These are phyloP conservation scores for Leuciscus waleckii DNA, from an alignment of 2,797 vertebrate genomes.

Conservation along the genomic window DNA sequence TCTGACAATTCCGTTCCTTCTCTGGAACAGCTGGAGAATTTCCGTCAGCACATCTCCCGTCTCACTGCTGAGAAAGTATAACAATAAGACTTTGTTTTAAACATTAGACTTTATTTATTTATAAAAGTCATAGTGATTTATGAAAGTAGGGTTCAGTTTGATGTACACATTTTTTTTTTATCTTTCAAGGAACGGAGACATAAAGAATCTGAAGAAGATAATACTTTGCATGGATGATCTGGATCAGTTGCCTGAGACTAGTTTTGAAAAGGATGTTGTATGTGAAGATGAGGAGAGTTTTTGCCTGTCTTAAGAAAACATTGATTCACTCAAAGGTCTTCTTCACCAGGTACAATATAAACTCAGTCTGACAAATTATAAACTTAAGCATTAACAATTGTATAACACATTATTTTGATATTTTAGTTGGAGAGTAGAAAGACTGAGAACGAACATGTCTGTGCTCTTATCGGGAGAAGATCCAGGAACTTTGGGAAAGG, in stretches of 20 bases:
- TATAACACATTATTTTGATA: slow-evolving; percentile 1
- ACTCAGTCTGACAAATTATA: background rate
- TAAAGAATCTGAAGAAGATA: slow-evolving; percentile 85
- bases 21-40: slow-evolving; percentile 82
- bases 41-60: slow-evolving; percentile 78
- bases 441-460: slow-evolving; percentile 79
- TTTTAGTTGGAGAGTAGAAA: slow-evolving; percentile 84
- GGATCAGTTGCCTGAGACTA: slow-evolving; percentile 87
- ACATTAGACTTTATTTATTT: background rate
- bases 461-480: slow-evolving; percentile 78
- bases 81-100: background rate
- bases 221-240: slow-evolving; percentile 87
- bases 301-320: slow-evolving; percentile 88
- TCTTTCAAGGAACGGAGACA: slow-evolving; percentile 76
- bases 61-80: slow-evolving; percentile 85
- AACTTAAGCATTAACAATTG: background rate
- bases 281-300: slow-evolving; percentile 88
- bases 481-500: slow-evolving; percentile 85
- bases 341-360: slow-evolving; percentile 81
- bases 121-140: background rate
- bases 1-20: slow-evolving; percentile 77
- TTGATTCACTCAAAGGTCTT: slow-evolving; percentile 83
- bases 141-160: background rate
- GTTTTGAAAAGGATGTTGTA: slow-evolving; percentile 90
- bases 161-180: background rate